A percentile compares a stretch with the other conserved stretches of the same genome.
Evolutionary conservation across 2,113 vertebrate species (phyloP).

Genomic region (Progne subis): DNA sequence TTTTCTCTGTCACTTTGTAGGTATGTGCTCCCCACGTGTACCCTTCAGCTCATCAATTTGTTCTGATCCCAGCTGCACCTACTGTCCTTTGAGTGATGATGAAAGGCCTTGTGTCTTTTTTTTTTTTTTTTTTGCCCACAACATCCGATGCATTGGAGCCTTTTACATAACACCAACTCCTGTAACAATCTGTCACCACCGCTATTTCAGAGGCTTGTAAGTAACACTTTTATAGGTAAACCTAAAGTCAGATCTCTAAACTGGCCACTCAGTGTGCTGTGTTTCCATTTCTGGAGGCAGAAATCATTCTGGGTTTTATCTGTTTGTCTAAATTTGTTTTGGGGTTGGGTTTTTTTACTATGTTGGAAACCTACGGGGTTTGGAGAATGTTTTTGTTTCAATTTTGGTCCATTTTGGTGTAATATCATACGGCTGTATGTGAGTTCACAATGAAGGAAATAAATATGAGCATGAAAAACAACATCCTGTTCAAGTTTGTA

Average conservation of each 20-base stretch:
- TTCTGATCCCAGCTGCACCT: not conserved
- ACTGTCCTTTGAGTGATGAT: not conserved
- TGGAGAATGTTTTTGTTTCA: not conserved
- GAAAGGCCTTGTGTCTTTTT: not conserved
- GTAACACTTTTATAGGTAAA: not conserved
- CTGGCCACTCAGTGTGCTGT: not conserved
- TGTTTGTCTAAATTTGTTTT: not conserved
- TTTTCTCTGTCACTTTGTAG: not conserved
- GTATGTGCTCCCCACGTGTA: not conserved
- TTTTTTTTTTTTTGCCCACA: not conserved
- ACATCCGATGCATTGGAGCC: not conserved
- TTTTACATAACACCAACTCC: not conserved
- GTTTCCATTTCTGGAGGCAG: not conserved
- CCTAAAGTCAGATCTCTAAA: not conserved
- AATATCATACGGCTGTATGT: rapidly evolving
- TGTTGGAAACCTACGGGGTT: rapidly evolving
- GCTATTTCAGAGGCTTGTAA: not conserved
- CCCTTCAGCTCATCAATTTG: not conserved
- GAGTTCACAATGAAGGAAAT: not conserved
- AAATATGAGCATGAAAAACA: not conserved
- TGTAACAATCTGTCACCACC: no score
- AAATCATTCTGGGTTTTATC: not conserved
- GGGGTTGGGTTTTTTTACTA: rapidly evolving
- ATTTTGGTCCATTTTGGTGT: not conserved
- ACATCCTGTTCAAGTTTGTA: not conserved